Evolutionary conservation across 2,888 invertebrate genomes (phyloP).

Genomic region (Oxystoma pomonae): DNA sequence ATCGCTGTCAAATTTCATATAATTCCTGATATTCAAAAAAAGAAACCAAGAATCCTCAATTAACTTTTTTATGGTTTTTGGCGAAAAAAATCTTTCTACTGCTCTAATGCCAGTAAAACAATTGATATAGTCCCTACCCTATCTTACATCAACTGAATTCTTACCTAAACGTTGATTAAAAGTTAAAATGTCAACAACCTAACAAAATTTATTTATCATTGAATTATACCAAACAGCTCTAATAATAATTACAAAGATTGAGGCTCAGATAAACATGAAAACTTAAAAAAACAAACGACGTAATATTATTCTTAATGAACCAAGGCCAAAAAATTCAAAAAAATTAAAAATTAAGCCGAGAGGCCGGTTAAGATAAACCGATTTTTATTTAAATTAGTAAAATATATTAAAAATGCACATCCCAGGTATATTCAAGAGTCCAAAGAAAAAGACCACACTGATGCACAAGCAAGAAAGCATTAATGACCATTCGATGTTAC

Average conservation of each 20-base stretch:
- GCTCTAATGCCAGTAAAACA: too few species aligned
- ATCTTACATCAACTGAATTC: too few species aligned
- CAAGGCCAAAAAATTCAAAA: background rate
- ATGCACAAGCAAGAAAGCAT: constrained; percentile 33
- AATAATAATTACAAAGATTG: background rate
- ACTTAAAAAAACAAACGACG: background rate
- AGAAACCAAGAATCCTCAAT: too few species aligned
- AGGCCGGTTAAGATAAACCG: background rate
- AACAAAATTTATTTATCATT: background rate
- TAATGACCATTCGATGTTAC: constrained; percentile 48
- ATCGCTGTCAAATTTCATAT: too few species aligned
- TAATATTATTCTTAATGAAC: background rate
- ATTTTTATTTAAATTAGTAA: background rate
- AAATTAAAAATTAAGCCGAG: background rate
- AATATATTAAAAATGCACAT: background rate
- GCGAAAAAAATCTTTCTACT: too few species aligned
- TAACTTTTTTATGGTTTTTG: too few species aligned
- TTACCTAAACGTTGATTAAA: too few species aligned
- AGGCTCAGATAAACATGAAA: background rate
- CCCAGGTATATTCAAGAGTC: background rate
- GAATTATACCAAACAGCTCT: background rate
- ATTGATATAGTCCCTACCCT: too few species aligned
- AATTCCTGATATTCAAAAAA: too few species aligned
- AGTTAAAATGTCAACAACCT: background rate
- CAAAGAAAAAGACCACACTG: constrained; percentile 33